Evolutionary conservation across 2,888 invertebrate species (phyloP).

Genomic region (Labia minor): DNA sequence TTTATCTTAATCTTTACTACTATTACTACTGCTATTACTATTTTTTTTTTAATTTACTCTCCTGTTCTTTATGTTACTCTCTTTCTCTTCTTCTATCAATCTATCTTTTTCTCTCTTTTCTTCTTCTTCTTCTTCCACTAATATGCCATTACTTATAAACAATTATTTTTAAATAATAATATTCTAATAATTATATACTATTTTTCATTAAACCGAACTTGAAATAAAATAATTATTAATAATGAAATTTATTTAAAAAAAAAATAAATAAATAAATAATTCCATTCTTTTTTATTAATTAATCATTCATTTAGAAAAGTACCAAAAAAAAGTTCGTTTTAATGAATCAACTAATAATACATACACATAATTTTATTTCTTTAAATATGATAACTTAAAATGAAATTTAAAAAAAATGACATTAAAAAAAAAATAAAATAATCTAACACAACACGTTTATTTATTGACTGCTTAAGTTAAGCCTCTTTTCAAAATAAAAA

Average conservation of each 20-base stretch:
- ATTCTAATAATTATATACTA: no score
- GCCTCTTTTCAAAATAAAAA: no score
- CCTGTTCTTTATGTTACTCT: no score
- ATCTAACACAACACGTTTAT: neutral
- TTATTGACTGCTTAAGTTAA: no score
- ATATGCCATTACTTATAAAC: no score
- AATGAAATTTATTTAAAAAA: no score
- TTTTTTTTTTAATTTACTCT: neutral
- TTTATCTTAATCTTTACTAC: neutral
- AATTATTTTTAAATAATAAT: no score
- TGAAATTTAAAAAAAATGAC: neutral
- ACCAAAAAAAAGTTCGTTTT: neutral
- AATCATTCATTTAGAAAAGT: no score
- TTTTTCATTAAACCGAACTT: slow-evolving; percentile 13
- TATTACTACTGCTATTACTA: neutral
- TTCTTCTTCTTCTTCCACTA: neutral
- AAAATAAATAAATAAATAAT: no score
- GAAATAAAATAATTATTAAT: neutral
- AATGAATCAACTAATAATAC: neutral
- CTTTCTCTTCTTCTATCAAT: no score
- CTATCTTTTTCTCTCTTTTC: no score
- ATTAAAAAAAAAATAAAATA: neutral
- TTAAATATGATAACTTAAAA: neutral
- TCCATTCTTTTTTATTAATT: no score
- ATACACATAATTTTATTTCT: neutral